A percentile compares a stretch with the other conserved stretches of the same genome.
Evolutionary conservation across 30 jellyfish, hydroid and myxozoan genomes (phyloP).

Genomic region (Aurelia coerulea): DNA sequence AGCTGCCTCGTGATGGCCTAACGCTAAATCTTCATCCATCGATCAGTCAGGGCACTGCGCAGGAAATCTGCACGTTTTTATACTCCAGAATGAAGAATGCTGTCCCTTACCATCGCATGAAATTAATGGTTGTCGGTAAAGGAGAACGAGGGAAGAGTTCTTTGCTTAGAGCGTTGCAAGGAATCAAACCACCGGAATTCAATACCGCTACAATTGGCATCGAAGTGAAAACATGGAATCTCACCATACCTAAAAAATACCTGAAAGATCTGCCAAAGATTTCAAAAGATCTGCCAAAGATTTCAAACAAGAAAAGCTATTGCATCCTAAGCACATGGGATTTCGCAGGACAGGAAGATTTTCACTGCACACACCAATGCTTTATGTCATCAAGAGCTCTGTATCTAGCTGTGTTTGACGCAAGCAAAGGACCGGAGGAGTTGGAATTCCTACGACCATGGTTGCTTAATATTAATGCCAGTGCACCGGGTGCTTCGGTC

Average conservation of each 20-base stretch:
- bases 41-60: conserved; percentile 57
- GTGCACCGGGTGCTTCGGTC: conserved; percentile 92
- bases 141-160: conserved; percentile 92
- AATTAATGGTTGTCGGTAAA: conserved; percentile 89
- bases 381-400: conserved; percentile 86
- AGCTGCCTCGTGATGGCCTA: conserved; percentile 73
- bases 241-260: conserved; percentile 61
- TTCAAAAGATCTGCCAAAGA: background rate
- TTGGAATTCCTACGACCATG: conserved; percentile 91
- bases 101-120: conserved; percentile 87
- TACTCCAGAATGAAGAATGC: conserved; percentile 78
- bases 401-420: conserved; percentile 94
- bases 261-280: background rate
- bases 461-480: conserved; percentile 92
- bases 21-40: conserved; percentile 74
- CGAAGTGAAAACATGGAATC: conserved; percentile 73
- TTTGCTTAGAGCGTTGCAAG: conserved; percentile 77
- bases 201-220: conserved; percentile 90
- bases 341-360: conserved; percentile 95
- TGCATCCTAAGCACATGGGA: conserved; percentile 88
- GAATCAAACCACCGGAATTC: conserved; percentile 60
- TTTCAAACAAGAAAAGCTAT: conserved; percentile 48
- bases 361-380: conserved; percentile 90
- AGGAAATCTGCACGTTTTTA: conserved; percentile 68
- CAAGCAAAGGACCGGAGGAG: conserved; percentile 79